Conservation (phyloP, 2,888 invertebrate genomes). For the Melanophora roralis region DNA sequence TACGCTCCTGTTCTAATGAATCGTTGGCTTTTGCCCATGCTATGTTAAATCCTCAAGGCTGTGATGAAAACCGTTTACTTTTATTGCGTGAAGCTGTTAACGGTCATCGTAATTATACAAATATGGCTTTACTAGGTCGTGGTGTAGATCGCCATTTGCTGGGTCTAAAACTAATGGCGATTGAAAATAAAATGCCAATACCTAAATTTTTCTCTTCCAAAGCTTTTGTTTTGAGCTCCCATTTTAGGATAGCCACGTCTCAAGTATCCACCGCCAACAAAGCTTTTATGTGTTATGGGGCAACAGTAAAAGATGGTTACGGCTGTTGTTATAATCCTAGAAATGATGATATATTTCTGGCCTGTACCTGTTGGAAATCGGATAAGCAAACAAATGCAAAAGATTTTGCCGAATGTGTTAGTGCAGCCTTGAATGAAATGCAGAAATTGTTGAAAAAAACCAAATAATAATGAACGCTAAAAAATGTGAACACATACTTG, state of each 20-base stretch:
- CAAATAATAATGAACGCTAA: not conserved
- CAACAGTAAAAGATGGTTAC: slow-evolving; percentile 90
- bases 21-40: slow-evolving; percentile 86
- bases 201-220: slow-evolving; percentile 86
- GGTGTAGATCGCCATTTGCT: slow-evolving; percentile 95
- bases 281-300: slow-evolving; percentile 94
- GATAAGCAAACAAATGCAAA: slow-evolving; percentile 81
- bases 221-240: slow-evolving; percentile 84
- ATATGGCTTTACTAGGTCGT: slow-evolving; percentile 79
- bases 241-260: slow-evolving; percentile 92
- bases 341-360: slow-evolving; percentile 84
- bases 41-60: slow-evolving; percentile 78
- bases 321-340: slow-evolving; percentile 97
- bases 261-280: slow-evolving; percentile 90
- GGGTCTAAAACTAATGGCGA: slow-evolving; percentile 89
- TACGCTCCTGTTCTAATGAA: slow-evolving; percentile 91
- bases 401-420: slow-evolving; percentile 76
- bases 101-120: slow-evolving; percentile 89
- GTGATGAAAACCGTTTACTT: slow-evolving; percentile 79
- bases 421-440: slow-evolving; percentile 83
- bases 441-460: slow-evolving; percentile 78
- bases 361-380: slow-evolving; percentile 82
- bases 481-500: slow-evolving; percentile 10
- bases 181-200: slow-evolving; percentile 84
- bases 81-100: slow-evolving; percentile 85